These are phyloP conservation scores for Pentalonia nigronervosa DNA, from an alignment of 1,140 invertebrate species.

Conservation along the genomic window DNA sequence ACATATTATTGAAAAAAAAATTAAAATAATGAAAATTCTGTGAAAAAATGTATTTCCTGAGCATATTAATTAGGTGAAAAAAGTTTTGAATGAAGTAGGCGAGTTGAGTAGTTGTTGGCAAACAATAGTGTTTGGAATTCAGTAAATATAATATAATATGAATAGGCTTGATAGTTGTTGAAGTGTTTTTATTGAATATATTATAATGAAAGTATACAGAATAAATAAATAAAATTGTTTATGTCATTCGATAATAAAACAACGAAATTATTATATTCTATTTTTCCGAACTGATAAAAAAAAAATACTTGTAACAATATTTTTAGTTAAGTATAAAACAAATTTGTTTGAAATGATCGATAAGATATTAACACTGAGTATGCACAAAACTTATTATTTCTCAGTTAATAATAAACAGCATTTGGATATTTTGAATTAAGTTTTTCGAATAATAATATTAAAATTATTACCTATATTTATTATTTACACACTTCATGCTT, in stretches of 20 bases:
- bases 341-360: background rate
- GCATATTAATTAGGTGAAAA: too few relatives aligned
- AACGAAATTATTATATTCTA: too few relatives aligned
- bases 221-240: background rate
- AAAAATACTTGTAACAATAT: background rate
- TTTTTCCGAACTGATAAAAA: background rate
- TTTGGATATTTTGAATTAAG: background rate
- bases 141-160: too few relatives aligned
- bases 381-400: background rate
- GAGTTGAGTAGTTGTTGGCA: too few relatives aligned
- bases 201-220: background rate
- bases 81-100: too few relatives aligned
- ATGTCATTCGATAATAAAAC: background rate
- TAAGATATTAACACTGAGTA: background rate
- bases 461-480: conserved; percentile 12
- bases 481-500: background rate
- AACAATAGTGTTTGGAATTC: too few relatives aligned
- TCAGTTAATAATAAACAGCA: background rate
- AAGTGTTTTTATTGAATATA: too few relatives aligned
- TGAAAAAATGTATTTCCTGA: too few relatives aligned
- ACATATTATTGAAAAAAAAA: background rate
- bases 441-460: background rate
- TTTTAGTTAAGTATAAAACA: too few relatives aligned
- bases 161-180: too few relatives aligned
- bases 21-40: too few relatives aligned